Conservation (phyloP, 2,113 vertebrate genomes). For the Telmatochromis sp. region DNA sequence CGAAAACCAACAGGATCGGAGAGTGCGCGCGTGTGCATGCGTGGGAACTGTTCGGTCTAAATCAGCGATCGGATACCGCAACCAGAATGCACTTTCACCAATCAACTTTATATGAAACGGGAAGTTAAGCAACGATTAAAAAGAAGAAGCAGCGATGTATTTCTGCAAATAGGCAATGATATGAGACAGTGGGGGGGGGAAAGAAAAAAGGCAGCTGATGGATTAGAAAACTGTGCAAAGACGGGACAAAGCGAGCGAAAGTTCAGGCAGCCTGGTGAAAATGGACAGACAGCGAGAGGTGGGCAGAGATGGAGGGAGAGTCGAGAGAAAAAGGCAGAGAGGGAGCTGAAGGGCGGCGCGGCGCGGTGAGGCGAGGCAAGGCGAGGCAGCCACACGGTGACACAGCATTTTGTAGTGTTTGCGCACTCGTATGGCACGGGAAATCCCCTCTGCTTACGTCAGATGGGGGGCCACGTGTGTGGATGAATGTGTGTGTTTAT, state of each 20-base stretch:
- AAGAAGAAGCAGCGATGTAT: background rate
- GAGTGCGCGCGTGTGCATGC: background rate
- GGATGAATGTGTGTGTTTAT: slow-evolving; percentile 28
- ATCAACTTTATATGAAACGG: background rate
- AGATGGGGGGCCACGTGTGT: slow-evolving; percentile 48
- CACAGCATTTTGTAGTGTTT: slow-evolving; percentile 64
- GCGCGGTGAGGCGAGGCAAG: slow-evolving; percentile 2
- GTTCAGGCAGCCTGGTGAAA: slow-evolving; percentile 24
- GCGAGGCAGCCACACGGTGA: slow-evolving; percentile 53
- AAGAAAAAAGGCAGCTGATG: background rate
- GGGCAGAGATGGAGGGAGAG: background rate
- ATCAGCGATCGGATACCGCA: background rate
- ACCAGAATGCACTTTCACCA: background rate
- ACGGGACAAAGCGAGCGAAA: slow-evolving; percentile 14
- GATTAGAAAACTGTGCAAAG: background rate
- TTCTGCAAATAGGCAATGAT: background rate
- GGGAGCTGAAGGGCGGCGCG: slow-evolving; percentile 16
- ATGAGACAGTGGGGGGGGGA: background rate
- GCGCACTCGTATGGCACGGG: slow-evolving; percentile 48
- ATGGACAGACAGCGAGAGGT: background rate
- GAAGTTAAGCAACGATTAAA: background rate
- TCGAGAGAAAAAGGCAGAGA: background rate
- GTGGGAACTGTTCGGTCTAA: background rate
- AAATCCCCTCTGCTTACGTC: slow-evolving; percentile 69
- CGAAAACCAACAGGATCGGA: background rate